phyloP scores from a whole-genome alignment of 2,888 invertebrate genomes.

The Galeopsomyia nigrocyanea region DNA sequence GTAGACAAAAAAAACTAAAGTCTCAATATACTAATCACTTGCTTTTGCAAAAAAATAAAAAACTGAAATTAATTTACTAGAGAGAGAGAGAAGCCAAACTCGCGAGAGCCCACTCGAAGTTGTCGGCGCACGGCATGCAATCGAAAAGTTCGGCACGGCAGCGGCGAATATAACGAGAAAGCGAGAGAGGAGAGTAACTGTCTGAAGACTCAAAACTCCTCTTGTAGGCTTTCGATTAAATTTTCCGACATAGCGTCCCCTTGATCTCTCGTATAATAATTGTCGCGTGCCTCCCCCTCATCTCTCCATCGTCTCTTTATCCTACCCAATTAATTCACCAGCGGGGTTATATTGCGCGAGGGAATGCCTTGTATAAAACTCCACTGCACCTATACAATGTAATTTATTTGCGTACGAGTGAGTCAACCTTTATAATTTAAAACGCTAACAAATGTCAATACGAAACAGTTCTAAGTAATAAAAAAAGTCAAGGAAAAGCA shows the following conservation, averaged over 20 bases:
- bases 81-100: conserved; percentile 24
- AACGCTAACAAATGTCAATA: too few species aligned
- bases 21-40: not conserved
- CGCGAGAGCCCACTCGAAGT: conserved; percentile 11
- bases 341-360: conserved; percentile 22
- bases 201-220: conserved; percentile 31
- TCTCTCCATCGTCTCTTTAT: not conserved
- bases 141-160: conserved; percentile 41
- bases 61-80: conserved; percentile 43
- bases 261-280: conserved; percentile 23
- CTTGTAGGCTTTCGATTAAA: conserved; percentile 40
- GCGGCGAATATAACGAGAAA: conserved; percentile 1
- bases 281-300: conserved; percentile 6
- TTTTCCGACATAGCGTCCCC: conserved; percentile 26
- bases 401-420: too few species aligned
- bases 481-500: too few species aligned
- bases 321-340: conserved; percentile 20
- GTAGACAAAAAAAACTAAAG: conserved; percentile 1
- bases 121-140: conserved; percentile 21
- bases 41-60: not conserved
- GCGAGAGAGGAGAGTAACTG: conserved; percentile 38
- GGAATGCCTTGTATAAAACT: not conserved
- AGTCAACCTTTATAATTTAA: too few species aligned
- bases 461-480: too few species aligned
- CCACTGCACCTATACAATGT: too few species aligned